Percentiles rank a stretch among this genome's conserved stretches.
Conservation (phyloP, 1,140 invertebrate genomes). For the Neomicropteryx cornuta region DNA sequence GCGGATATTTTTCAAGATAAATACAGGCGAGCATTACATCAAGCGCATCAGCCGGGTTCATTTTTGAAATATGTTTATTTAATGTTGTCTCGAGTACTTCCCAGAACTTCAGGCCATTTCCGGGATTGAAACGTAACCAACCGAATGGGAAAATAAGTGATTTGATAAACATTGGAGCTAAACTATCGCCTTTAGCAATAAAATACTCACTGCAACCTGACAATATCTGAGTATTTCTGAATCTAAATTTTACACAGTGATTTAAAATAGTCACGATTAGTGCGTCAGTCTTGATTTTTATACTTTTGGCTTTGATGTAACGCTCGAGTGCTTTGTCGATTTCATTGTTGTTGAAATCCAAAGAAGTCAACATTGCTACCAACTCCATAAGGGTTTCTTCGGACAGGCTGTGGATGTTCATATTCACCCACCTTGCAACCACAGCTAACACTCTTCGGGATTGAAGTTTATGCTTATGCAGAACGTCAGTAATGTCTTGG, state of each 20-base stretch:
- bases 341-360: conserved; percentile 41
- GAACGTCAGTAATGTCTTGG: conserved; percentile 41
- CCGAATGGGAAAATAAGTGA: conserved; percentile 52
- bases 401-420: conserved; percentile 47
- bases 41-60: conserved; percentile 45
- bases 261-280: conserved; percentile 50
- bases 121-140: conserved; percentile 45
- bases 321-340: conserved; percentile 48
- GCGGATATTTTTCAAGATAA: conserved; percentile 52
- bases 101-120: conserved; percentile 47
- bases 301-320: conserved; percentile 44
- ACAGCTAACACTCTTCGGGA: conserved; percentile 36
- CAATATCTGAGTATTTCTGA: conserved; percentile 46
- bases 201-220: conserved; percentile 47
- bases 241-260: conserved; percentile 47
- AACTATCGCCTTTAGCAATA: conserved; percentile 31
- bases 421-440: conserved; percentile 45
- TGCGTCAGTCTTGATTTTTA: conserved; percentile 38
- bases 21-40: conserved; percentile 53
- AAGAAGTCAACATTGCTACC: conserved; percentile 40
- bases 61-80: conserved; percentile 45
- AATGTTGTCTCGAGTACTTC: conserved; percentile 42
- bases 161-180: conserved; percentile 43
- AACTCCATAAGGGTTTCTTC: conserved; percentile 49
- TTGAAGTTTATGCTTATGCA: conserved; percentile 30